Evolutionary conservation across 2,888 invertebrate genomes (phyloP).

Genomic region (Muscina levida): DNA sequence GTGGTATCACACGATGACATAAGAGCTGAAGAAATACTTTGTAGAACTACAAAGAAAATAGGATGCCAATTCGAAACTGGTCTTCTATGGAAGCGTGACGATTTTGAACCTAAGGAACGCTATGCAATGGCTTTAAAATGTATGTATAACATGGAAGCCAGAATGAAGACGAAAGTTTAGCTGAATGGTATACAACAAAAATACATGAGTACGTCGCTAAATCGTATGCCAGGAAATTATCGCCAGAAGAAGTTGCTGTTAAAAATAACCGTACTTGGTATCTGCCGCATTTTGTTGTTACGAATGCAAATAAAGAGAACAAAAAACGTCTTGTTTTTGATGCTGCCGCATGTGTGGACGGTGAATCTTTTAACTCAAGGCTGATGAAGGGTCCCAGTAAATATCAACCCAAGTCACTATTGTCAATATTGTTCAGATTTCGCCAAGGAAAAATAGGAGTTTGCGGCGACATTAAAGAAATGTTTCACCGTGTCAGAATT

Average conservation of each 20-base stretch:
- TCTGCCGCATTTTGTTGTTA: conserved; percentile 43
- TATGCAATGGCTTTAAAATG: conserved; percentile 45
- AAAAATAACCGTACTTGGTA: conserved; percentile 3
- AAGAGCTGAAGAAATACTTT: conserved; percentile 42
- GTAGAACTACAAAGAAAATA: conserved; percentile 27
- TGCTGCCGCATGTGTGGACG: conserved; percentile 20
- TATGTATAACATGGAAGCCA: conserved; percentile 32
- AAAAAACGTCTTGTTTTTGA: conserved; percentile 46
- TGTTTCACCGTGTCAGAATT: conserved; percentile 51
- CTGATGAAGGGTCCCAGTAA: conserved; percentile 26
- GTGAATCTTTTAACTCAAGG: conserved; percentile 54
- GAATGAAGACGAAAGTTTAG: conserved; percentile 42
- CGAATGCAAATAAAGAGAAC: conserved; percentile 44
- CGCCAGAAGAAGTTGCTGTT: neutral
- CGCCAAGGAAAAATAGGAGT: conserved; percentile 33
- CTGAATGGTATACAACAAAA: conserved; percentile 26
- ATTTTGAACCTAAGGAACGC: conserved; percentile 35
- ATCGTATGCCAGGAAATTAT: conserved; percentile 38
- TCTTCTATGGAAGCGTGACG: conserved; percentile 41
- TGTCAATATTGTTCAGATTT: conserved; percentile 57
- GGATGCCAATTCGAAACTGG: conserved; percentile 36
- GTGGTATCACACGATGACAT: conserved; percentile 35
- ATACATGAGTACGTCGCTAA: neutral
- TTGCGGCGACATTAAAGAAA: conserved; percentile 42
- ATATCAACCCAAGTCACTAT: conserved; percentile 51